These are phyloP conservation scores for Trichogramma dendrolimi DNA, from an alignment of 2,888 invertebrate species.

Conservation along the genomic window DNA sequence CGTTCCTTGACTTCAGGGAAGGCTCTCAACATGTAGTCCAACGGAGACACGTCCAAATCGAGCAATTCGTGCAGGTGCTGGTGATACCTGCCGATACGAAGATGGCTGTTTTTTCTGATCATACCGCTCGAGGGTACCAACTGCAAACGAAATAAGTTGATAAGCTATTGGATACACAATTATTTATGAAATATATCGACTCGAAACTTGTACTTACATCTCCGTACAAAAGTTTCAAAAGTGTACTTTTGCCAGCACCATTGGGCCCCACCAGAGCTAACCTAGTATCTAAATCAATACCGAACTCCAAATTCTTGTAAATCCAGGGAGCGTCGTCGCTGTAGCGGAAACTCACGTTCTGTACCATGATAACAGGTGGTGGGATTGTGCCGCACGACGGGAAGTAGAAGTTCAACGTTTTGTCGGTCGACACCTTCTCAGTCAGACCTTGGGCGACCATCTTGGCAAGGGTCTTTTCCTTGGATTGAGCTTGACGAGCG, in stretches of 20 bases:
- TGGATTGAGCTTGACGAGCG: slow-evolving; percentile 97
- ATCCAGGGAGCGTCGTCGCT: slow-evolving; percentile 82
- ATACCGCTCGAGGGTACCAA: slow-evolving; percentile 91
- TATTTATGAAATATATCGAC: no score
- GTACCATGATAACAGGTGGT: slow-evolving; percentile 98
- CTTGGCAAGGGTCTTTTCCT: slow-evolving; percentile 98
- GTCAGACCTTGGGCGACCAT: slow-evolving; percentile 98
- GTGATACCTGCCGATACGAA: slow-evolving; percentile 96
- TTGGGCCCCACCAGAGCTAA: slow-evolving; percentile 96
- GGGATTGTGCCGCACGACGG: slow-evolving; percentile 91
- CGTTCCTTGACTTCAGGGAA: slow-evolving; percentile 96
- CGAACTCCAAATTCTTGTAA: slow-evolving; percentile 96
- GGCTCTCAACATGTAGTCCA: slow-evolving; percentile 97
- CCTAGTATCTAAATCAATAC: slow-evolving; percentile 94
- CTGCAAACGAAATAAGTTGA: slow-evolving; percentile 50
- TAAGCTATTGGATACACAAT: slow-evolving; percentile 1
- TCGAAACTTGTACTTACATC: slow-evolving; percentile 62
- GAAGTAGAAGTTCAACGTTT: slow-evolving; percentile 91
- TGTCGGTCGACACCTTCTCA: slow-evolving; percentile 88
- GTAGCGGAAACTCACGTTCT: slow-evolving; percentile 95
- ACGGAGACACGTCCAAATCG: slow-evolving; percentile 88
- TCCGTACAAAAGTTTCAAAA: slow-evolving; percentile 91
- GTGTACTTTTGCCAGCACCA: slow-evolving; percentile 97
- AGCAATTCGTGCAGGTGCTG: slow-evolving; percentile 96
- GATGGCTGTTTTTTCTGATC: slow-evolving; percentile 96